Evolutionary conservation across 2,113 vertebrate species (phyloP), one percentile per base, ranked within the genome.

Genomic region (Engystomops pustulosus): DNA sequence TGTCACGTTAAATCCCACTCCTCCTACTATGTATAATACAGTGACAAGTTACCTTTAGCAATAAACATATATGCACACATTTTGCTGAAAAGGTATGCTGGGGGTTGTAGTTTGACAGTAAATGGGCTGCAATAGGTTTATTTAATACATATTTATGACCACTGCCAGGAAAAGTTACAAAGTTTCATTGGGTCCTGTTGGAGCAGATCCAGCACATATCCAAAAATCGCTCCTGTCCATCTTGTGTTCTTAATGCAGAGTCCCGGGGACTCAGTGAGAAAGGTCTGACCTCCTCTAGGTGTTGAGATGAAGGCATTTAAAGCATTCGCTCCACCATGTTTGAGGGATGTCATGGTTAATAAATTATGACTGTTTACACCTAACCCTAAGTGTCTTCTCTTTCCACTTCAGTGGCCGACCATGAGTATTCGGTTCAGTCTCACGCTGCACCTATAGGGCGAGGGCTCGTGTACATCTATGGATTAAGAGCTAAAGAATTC

Each of bases 321-420:
- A 93, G 91, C 90, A 92, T 91, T 89, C 86, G 88, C 88, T 90
- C 86, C 81, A 91, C 93, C 89, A 88, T 93, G 91, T 93, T 93
- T 93, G 92, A 93, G 89, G 93, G 88, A 94, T 92, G 92, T 91
- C 90, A 91, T 86, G 84, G 88, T 94, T 94, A 94, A 94, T 93
- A 95, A 95, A 93, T 93, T 87, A 93, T 93, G 91, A 94, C 89
- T 94, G 90, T 93, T 94, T 94, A 91, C 90, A 90, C 88, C 90
- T 86, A 91, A 87, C 83, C 88, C 88, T 90, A 90, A 91, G 87
- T 90, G 88, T 91, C 89, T 93, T 87, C 86, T 90, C 93, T 92
- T 93, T 90, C 91, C 90, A 91, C 90, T 90, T 85, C 86, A 91
- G 88, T 90, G 87, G 90, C 90, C 92, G 90, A 80, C 87, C 92